A percentile compares a stretch with the other conserved stretches of the same genome.
phyloP scores from a whole-genome alignment of 2,113 vertebrate genomes.

The Brachirus orientalis region DNA sequence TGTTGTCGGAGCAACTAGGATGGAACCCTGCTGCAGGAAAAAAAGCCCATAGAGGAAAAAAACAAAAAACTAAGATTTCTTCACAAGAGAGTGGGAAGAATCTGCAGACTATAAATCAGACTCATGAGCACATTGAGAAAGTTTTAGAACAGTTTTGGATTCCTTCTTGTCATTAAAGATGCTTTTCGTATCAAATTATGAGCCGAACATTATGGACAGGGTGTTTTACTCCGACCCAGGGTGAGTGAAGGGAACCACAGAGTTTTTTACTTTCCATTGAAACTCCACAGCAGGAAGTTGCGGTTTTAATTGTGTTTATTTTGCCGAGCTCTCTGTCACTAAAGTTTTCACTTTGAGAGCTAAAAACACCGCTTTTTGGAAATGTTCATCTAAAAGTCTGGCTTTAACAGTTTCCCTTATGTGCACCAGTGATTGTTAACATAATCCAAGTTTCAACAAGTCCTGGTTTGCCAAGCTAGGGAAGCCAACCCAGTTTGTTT shows the following conservation, averaged over 20 bases:
- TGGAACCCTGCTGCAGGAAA: constrained; percentile 58
- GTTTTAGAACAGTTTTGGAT: constrained; percentile 22
- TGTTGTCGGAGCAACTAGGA: constrained; percentile 78
- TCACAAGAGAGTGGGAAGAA: constrained; percentile 30
- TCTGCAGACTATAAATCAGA: constrained; percentile 32
- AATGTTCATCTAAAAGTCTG: constrained; percentile 65
- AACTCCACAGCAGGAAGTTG: constrained; percentile 66
- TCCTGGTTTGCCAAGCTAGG: constrained; percentile 71
- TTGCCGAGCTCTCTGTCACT: constrained; percentile 37
- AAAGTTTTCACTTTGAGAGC: constrained; percentile 65
- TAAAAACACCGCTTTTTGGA: constrained; percentile 59
- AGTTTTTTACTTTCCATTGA: constrained; percentile 49
- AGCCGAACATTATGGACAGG: neutral
- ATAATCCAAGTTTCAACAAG: constrained; percentile 80
- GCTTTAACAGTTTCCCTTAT: constrained; percentile 62
- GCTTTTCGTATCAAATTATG: constrained; percentile 13
- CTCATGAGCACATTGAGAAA: constrained; percentile 6
- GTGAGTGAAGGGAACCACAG: constrained; percentile 12
- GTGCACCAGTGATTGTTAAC: constrained; percentile 67
- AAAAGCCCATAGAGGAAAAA: constrained; percentile 35
- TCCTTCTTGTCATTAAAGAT: constrained; percentile 16
- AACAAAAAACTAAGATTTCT: constrained; percentile 32
- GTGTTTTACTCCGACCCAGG: constrained; percentile 7
- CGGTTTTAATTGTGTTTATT: constrained; percentile 68
- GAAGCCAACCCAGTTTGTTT: constrained; percentile 72